Percentiles rank a stretch among this genome's conserved stretches.
Conservation (phyloP, 2,113 vertebrate genomes). For the Stigmatopora nigra region DNA sequence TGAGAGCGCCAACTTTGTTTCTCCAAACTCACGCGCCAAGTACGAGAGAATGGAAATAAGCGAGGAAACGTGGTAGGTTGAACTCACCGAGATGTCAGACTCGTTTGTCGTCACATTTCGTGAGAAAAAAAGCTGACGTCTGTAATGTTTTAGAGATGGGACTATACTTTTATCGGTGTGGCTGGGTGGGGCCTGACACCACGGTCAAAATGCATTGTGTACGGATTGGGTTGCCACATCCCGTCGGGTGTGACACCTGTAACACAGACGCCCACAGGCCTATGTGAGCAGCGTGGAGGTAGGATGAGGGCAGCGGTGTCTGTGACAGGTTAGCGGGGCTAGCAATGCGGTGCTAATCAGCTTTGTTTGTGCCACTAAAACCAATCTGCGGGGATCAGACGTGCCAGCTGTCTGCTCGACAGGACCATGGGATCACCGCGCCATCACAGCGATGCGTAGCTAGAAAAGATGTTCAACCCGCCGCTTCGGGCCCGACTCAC, state of each 20-base stretch:
- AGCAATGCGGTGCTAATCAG: constrained; percentile 79
- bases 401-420: constrained; percentile 79
- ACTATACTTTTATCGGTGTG: background rate
- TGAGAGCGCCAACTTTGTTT: background rate
- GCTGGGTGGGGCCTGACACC: background rate
- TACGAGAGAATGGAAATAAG: background rate
- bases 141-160: background rate
- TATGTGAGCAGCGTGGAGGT: background rate
- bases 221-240: background rate
- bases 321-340: constrained; percentile 72
- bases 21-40: background rate
- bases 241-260: background rate
- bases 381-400: constrained; percentile 86
- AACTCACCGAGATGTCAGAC: background rate
- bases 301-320: constrained; percentile 56
- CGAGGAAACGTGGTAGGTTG: background rate
- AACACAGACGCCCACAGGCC: background rate
- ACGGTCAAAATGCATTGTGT: background rate
- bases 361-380: constrained; percentile 84
- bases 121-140: background rate
- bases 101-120: background rate
- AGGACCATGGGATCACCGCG: constrained; percentile 20
- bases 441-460: background rate
- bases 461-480: background rate
- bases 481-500: background rate